Evolutionary conservation across 2,797 vertebrate species (phyloP).

Genomic region (Malacoctenus gilli): DNA sequence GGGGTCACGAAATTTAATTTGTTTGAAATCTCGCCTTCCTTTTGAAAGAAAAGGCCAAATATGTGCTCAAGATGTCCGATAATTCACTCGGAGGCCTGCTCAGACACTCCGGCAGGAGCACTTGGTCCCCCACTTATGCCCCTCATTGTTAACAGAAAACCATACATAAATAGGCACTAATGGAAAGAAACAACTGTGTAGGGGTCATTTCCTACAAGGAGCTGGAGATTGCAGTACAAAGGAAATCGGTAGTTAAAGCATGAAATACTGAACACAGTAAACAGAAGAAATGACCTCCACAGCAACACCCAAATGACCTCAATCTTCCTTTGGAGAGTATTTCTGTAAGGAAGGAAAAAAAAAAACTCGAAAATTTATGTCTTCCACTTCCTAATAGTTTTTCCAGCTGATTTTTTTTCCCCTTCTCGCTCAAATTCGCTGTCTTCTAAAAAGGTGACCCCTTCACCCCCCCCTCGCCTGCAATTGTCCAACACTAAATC

Average conservation of each 20-base stretch:
- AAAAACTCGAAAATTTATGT: conserved; percentile 82
- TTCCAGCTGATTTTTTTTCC: conserved; percentile 81
- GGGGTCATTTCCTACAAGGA: conserved; percentile 85
- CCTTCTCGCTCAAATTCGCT: conserved; percentile 68
- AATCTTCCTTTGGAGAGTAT: conserved; percentile 84
- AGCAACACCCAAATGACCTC: conserved; percentile 86
- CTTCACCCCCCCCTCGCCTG: conserved; percentile 74
- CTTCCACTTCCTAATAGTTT: conserved; percentile 88
- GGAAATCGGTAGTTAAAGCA: conserved; percentile 87
- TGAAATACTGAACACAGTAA: conserved; percentile 84
- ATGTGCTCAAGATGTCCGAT: conserved; percentile 44
- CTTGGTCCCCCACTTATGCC: conserved; percentile 23
- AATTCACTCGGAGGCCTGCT: conserved; percentile 37
- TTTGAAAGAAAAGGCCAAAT: conserved; percentile 42
- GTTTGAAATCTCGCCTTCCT: conserved; percentile 36
- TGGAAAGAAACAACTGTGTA: conserved; percentile 76
- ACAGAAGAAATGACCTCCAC: conserved; percentile 81
- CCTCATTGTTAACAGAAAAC: conserved; percentile 71
- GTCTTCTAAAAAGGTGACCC: conserved; percentile 75
- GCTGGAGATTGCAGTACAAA: conserved; percentile 79
- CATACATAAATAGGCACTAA: conserved; percentile 78
- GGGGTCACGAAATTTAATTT: conserved; percentile 47
- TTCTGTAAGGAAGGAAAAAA: conserved; percentile 67
- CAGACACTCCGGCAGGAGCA: conserved; percentile 30
- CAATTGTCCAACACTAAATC: conserved; percentile 82